phyloP scores from a whole-genome alignment of 2,113 vertebrate species.

The Bubalus kerabau region DNA sequence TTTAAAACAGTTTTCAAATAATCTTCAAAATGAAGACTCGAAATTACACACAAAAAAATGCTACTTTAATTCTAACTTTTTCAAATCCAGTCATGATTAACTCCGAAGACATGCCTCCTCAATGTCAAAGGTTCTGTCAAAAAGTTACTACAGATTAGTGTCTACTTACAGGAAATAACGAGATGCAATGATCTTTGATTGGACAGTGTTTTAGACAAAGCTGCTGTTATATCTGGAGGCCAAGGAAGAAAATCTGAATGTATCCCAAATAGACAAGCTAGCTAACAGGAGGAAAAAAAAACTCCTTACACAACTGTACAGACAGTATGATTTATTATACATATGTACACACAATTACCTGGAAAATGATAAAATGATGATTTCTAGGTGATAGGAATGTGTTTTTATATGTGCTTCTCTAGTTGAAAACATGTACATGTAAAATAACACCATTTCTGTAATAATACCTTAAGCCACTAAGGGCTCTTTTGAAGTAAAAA shows the following conservation, averaged over 20 bases:
- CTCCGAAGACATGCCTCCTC: not conserved
- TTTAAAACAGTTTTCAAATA: not conserved
- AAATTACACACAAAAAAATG: not conserved
- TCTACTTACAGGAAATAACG: not conserved
- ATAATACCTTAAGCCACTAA: not conserved
- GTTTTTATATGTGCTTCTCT: not conserved
- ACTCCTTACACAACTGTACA: not conserved
- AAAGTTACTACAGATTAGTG: not conserved
- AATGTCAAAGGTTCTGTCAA: not conserved
- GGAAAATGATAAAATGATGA: not conserved
- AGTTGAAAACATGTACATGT: not conserved
- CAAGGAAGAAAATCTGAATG: not conserved
- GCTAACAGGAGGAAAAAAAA: not conserved
- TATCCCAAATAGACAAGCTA: not conserved
- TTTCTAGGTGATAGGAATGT: not conserved
- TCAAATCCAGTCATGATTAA: not conserved
- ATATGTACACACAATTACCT: not conserved
- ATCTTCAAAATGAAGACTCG: conserved; percentile 8
- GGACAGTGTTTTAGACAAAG: not conserved
- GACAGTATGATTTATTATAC: not conserved
- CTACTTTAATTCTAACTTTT: not conserved
- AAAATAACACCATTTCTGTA: not conserved
- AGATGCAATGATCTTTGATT: not conserved
- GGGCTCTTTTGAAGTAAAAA: not conserved
- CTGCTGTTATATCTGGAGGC: not conserved